Evolutionary conservation across 2,888 invertebrate genomes (phyloP).

Genomic region (Phyllotreta striolata): DNA sequence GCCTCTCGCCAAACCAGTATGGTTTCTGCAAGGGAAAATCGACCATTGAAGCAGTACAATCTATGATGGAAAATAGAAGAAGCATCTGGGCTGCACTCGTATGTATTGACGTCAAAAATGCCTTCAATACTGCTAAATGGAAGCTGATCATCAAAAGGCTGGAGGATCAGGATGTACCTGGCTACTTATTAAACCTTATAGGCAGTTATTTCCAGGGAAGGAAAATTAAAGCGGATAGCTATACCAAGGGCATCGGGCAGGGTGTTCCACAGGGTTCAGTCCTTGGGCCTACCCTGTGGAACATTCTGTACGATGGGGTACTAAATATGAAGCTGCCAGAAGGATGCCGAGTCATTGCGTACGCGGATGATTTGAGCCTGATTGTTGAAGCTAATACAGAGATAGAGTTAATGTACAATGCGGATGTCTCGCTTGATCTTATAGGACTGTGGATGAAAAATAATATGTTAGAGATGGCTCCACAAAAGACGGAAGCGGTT

Average conservation of each 20-base stretch:
- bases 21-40: no score
- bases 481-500: neutral
- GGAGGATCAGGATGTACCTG: no score
- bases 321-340: neutral
- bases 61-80: no score
- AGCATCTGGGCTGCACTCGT: no score
- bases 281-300: neutral
- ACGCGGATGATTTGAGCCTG: neutral
- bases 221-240: neutral
- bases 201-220: no score
- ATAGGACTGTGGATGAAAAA: neutral
- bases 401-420: neutral
- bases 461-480: neutral
- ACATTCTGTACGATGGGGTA: neutral
- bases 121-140: no score
- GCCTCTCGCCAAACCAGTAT: no score
- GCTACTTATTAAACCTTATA: no score
- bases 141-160: no score
- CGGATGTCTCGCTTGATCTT: neutral
- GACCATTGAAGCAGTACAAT: no score
- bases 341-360: neutral
- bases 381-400: neutral
- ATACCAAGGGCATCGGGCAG: conserved; percentile 4
- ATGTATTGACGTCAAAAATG: no score
- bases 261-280: conserved; percentile 12